Conservation (phyloP, 2,888 invertebrate species). For the Rhagium mordax region DNA sequence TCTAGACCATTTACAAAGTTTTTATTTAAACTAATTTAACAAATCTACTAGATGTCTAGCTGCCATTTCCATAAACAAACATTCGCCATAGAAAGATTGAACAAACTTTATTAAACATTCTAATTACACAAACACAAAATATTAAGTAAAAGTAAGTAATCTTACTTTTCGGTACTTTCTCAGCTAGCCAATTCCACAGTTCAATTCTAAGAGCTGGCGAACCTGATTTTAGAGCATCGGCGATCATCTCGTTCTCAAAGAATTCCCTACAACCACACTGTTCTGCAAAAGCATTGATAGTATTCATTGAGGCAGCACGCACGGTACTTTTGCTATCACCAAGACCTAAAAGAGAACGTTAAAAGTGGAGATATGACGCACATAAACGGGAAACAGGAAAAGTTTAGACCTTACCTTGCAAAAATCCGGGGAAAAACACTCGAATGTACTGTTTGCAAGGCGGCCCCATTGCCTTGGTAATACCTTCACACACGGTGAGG, state of each 20-base stretch:
- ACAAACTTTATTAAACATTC: no score
- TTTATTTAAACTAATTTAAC: no score
- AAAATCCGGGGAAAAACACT: conserved; percentile 87
- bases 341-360: conserved; percentile 69
- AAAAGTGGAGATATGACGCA: neutral
- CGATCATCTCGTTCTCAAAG: conserved; percentile 91
- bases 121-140: no score
- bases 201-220: conserved; percentile 88
- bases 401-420: conserved; percentile 78
- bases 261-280: conserved; percentile 86
- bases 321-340: conserved; percentile 86
- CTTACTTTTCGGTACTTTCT: conserved; percentile 82
- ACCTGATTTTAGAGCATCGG: conserved; percentile 88
- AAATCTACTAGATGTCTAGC: no score
- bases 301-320: conserved; percentile 84
- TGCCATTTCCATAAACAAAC: no score
- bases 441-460: conserved; percentile 85
- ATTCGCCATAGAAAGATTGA: no score
- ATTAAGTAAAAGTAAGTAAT: neutral
- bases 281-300: conserved; percentile 89
- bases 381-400: neutral
- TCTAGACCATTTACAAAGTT: no score
- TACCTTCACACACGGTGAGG: conserved; percentile 85
- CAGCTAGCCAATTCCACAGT: conserved; percentile 89
- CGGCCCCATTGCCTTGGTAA: conserved; percentile 88